Base-by-base conservation (phyloP, 2,888 invertebrate species). In the Fragum sueziense region DNA sequence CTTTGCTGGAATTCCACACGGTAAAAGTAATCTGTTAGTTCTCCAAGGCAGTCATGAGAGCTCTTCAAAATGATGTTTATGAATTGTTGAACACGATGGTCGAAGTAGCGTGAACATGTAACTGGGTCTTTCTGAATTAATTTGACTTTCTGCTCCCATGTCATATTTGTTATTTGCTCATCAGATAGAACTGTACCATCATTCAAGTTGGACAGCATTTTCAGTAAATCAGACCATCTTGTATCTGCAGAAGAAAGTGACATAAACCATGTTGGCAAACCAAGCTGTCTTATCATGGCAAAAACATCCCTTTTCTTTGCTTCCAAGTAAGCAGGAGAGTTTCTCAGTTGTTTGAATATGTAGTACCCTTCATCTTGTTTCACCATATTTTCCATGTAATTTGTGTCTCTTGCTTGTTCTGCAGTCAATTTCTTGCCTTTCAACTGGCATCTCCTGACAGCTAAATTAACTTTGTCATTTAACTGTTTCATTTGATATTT, bases 361-460 rank as follows among this genome's bases (percentile, higher is more conserved):
- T 90, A 90, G 71, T 92, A 91, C 68, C 90, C 88, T 68, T 89
- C 86, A 68, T 88, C 89, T 86, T 90, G 85, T 62, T 92, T 68
- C 0, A 80, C 79, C 41, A 84, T 90, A n/a, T 69, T 62, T 37
- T 79, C 72, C 22, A 59, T 34, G 20, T 14, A 47, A 51, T 68
- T n/a, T 22, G 57, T 1, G 67, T 80, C 22, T 69, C 59, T 72
- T 25, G 41, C 68, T 27, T 80, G 47, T 7, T 22, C 75, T 51
- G 80, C 82, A 52, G 82, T 85, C 4, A 80, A 29, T 27, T 65
- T 47, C 17, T 72, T 76, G 25, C 34, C 37, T 20, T 65, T 52
- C 37, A 41, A 20, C 67, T 85, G 73, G 37, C 75, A 76, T 67
- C 72, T 59, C 70, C 78, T 69, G 11, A 85, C 62, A 74, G 81